Evolutionary conservation across 1,140 invertebrate genomes (phyloP), one percentile per base, ranked within the genome.

Genomic region (Apolygus lucorum): DNA sequence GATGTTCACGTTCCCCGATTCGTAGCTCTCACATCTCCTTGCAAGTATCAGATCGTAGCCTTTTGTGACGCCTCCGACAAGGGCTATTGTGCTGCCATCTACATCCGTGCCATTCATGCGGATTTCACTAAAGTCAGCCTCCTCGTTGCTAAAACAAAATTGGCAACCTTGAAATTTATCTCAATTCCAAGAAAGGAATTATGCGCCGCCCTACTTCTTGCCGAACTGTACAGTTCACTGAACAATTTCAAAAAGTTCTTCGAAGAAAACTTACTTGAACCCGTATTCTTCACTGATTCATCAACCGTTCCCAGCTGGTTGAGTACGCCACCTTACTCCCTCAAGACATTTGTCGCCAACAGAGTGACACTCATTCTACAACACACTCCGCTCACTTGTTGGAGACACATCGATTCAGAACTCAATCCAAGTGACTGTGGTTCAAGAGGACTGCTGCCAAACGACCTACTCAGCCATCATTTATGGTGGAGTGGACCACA

Each of bases 401-500:
- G 13, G 72, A 71, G n/a, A 67, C 29, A 70, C 62, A 75, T 79
- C 0, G 42, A 71, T 17, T 73, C 74, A 0, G 66, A 73, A 1
- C 52, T 73, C 2, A 81, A 82, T 68, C 79, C 80, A 0, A n/a
- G n/a, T n/a, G n/a, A n/a, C n/a, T n/a, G n/a, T n/a, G n/a, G 78
- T 78, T 81, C 80, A 0, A 68, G 81, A 24, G 80, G 81, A 14
- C 28, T 75, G 21, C 59, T 27, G 1, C 70, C 76, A 59, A 68
- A 65, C 17, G 54, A 72, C 8, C 70, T 81, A 17, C 34, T 66
- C 2, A 42, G 72, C 21, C 74, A 71, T 63, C 14, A 69, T n/a
- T 68, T 81, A 25, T 81, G 80, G 79, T 80, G n/a, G n/a, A n/a
- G n/a, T n/a, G n/a, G n/a, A n/a, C n/a, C n/a, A n/a, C n/a, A n/a